These are phyloP conservation scores for Parapsyche elsis DNA, from an alignment of 1,140 invertebrate genomes.

Conservation along the genomic window DNA sequence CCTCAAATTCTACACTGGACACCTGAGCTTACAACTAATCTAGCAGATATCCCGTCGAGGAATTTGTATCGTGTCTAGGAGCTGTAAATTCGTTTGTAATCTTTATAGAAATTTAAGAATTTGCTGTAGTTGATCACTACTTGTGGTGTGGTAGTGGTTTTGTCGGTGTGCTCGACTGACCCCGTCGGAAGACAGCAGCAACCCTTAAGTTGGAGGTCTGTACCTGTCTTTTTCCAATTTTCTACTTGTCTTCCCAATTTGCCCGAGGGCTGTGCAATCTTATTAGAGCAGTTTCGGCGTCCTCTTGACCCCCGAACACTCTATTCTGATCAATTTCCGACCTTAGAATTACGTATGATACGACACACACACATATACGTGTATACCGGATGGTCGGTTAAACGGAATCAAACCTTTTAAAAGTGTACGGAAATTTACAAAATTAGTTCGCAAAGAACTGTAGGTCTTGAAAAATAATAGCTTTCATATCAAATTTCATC, in stretches of 20 bases:
- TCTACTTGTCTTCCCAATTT: constrained; percentile 50
- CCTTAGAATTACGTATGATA: constrained; percentile 32
- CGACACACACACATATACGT: not conserved
- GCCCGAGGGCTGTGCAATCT: constrained; percentile 24
- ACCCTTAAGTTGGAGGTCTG: constrained; percentile 38
- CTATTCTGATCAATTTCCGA: constrained; percentile 40
- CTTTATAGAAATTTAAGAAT: no score
- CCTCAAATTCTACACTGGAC: no score
- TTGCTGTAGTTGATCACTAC: not conserved
- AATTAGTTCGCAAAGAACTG: no score
- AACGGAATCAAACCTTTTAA: not conserved
- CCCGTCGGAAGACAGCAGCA: not conserved
- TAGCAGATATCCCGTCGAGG: no score
- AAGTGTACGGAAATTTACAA: no score
- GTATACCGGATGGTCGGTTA: constrained; percentile 15
- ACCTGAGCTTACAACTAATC: no score
- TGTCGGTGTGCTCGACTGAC: constrained; percentile 14
- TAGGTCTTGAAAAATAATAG: no score
- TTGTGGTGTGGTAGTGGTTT: not conserved
- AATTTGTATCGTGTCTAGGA: no score
- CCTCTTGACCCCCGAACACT: constrained; percentile 34
- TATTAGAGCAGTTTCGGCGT: constrained; percentile 19
- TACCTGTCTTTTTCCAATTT: constrained; percentile 55
- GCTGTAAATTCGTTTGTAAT: no score
- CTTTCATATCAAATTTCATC: no score